phyloP scores from a whole-genome alignment of 92 coral and sea anemone species.

The Metridium senile region DNA sequence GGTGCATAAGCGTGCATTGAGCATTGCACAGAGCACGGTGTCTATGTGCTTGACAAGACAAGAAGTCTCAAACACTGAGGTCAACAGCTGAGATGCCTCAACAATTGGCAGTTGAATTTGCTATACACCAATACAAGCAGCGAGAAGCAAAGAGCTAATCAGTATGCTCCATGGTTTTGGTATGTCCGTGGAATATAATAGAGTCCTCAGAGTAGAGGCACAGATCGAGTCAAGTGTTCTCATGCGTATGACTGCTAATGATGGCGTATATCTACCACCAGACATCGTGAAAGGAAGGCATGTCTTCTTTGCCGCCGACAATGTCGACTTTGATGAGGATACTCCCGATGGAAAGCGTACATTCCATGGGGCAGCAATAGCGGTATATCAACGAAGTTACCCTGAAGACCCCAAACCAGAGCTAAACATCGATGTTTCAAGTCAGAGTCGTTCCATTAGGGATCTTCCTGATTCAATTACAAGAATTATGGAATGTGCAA shows the following conservation, averaged over 20 bases:
- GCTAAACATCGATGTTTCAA: background rate
- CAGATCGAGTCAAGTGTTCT: conserved; percentile 61
- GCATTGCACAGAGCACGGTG: conserved; percentile 31
- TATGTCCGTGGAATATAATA: conserved; percentile 62
- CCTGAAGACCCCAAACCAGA: conserved; percentile 39
- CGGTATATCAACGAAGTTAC: conserved; percentile 41
- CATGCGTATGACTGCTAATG: conserved; percentile 40
- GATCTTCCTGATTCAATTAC: background rate
- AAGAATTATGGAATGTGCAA: background rate
- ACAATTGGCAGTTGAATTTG: conserved; percentile 66
- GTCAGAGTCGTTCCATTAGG: background rate
- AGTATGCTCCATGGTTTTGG: conserved; percentile 67
- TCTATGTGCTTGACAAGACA: conserved; percentile 33
- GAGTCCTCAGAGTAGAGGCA: conserved; percentile 58
- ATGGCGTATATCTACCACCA: conserved; percentile 58
- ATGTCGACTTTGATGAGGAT: background rate
- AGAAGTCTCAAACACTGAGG: conserved; percentile 16
- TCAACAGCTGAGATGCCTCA: conserved; percentile 28
- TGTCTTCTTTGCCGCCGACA: background rate
- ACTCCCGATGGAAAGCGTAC: conserved; percentile 45
- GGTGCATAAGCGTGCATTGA: conserved; percentile 47
- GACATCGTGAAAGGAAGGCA: conserved; percentile 50
- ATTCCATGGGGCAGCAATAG: conserved; percentile 70
- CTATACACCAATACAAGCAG: conserved; percentile 58
- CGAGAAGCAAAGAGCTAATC: conserved; percentile 57